These are phyloP conservation scores for Bothrops alternatus DNA, from an alignment of 2,797 vertebrate species.

Conservation along the genomic window DNA sequence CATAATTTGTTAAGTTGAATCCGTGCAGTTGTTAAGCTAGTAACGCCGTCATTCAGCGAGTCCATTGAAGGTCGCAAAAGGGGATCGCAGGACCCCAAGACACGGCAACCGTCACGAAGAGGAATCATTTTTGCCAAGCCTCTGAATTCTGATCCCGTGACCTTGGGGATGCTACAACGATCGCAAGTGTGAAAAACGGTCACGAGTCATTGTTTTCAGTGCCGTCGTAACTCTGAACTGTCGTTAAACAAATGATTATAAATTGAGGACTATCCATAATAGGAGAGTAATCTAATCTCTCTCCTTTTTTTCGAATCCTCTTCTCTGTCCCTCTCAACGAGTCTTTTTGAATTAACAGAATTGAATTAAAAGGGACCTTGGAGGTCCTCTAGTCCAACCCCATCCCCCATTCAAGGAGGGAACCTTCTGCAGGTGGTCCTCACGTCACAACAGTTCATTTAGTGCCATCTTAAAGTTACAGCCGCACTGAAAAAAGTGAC, in stretches of 20 bases:
- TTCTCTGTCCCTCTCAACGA: no score
- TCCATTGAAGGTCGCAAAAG: background rate
- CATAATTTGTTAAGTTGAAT: background rate
- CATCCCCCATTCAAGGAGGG: no score
- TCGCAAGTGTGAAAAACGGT: background rate
- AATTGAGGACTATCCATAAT: no score
- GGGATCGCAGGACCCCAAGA: no score
- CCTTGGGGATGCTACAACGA: background rate
- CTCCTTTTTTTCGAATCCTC: no score
- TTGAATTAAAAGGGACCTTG: background rate
- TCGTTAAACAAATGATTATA: background rate
- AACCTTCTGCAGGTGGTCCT: background rate
- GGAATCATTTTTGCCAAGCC: background rate
- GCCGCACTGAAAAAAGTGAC: no score
- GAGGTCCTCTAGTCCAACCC: background rate
- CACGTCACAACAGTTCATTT: no score
- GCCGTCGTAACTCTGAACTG: background rate
- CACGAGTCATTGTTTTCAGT: background rate
- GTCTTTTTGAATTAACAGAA: background rate
- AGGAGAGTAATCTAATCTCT: no score
- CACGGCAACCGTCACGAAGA: background rate
- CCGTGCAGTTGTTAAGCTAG: background rate
- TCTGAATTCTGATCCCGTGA: background rate
- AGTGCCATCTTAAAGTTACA: no score
- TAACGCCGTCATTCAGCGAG: background rate